phyloP scores from a whole-genome alignment of 1,140 invertebrate species.

The Sweltsa coloradensis region DNA sequence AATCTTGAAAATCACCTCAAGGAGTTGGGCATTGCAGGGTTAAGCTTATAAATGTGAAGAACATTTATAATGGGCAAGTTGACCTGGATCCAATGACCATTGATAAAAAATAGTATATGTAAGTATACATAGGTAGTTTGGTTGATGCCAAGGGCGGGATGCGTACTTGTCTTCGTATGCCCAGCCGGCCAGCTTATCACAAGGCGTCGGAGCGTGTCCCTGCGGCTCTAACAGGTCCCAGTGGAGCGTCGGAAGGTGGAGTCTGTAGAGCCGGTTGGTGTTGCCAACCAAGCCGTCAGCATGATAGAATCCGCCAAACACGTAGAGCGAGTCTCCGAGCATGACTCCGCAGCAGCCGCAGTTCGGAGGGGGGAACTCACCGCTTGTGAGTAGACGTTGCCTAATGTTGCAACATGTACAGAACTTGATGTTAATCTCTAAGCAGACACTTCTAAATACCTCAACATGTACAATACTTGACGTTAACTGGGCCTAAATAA shows the following conservation, averaged over 20 bases:
- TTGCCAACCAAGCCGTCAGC: constrained; percentile 17
- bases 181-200: constrained; percentile 34
- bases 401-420: constrained; percentile 12
- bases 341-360: constrained; percentile 29
- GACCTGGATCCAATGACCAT: no score
- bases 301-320: constrained; percentile 30
- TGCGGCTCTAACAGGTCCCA: constrained; percentile 24
- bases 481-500: constrained; percentile 1
- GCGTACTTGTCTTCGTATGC: constrained; percentile 26
- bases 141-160: no score
- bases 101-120: no score
- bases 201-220: constrained; percentile 23
- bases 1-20: no score
- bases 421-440: neutral
- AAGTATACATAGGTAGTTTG: no score
- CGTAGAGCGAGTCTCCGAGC: constrained; percentile 27
- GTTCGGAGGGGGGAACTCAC: constrained; percentile 24
- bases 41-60: no score
- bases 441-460: neutral
- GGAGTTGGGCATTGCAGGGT: no score
- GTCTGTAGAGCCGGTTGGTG: constrained; percentile 24
- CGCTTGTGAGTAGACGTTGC: constrained; percentile 16
- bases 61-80: no score
- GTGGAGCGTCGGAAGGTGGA: constrained; percentile 25
- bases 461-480: neutral